Conservation (phyloP, 2,797 vertebrate species). For the Silurus aristotelis region DNA sequence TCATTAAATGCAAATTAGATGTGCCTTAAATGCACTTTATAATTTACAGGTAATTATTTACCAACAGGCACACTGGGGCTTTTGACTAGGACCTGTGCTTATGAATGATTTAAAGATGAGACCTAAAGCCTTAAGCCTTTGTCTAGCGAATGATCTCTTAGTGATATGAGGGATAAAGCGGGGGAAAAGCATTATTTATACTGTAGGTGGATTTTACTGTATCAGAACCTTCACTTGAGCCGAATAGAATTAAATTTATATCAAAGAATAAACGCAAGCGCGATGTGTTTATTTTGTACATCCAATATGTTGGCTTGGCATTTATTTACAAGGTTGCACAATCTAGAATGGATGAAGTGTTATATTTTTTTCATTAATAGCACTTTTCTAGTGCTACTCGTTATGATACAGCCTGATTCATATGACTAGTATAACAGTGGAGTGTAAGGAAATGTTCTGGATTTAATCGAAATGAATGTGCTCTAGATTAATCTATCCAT, state of each 20-base stretch:
- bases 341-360: not conserved
- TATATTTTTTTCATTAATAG: not conserved
- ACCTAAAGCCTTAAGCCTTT: not conserved
- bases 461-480: not conserved
- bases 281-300: not conserved
- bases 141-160: not conserved
- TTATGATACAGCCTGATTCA: not conserved
- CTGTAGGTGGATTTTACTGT: slow-evolving; percentile 32
- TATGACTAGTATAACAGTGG: not conserved
- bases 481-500: not conserved
- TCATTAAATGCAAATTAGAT: not conserved
- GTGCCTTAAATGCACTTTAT: not conserved
- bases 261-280: not conserved
- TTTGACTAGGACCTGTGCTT: not conserved
- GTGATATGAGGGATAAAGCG: not conserved
- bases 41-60: not conserved
- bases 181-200: not conserved
- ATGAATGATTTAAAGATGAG: not conserved
- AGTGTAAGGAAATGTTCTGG: not conserved
- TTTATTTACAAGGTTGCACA: slow-evolving; percentile 1
- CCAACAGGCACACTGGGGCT: not conserved
- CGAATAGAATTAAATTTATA: not conserved
- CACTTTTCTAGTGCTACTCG: not conserved
- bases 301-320: slow-evolving; percentile 12
- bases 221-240: slow-evolving; percentile 28